Base-by-base conservation (phyloP, 30 jellyfish, hydroid and myxozoan species). In the Pelagia noctiluca region DNA sequence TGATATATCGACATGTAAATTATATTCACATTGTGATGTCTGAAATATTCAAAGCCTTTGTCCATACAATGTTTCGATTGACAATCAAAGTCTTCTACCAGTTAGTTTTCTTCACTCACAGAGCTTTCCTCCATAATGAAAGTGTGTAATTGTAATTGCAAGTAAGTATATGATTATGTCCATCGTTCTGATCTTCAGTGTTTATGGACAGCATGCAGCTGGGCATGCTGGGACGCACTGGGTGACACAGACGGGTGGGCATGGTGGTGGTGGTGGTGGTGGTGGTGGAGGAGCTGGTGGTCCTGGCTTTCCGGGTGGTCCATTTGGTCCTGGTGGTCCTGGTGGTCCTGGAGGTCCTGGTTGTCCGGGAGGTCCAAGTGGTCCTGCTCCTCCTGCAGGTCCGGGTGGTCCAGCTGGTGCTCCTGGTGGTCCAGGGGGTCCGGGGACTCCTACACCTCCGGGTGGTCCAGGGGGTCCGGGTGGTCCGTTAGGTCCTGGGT, bases 181-280 rank as follows among this genome's bases (percentile, higher is more conserved):
- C 24, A 30, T 24, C 18, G n/a, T 70, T 31, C 19, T 8, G 83
- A 2, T 13, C 29, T 62, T 11, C n/a, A 16, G 53, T 64, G 62
- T 85, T 47, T 90, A 80, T 72, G 97, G 87, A 68, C 99, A 94
- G 84, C 99, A 94, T 32, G 87, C 78, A 77, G 89, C 86, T 84
- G 97, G 99, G 85, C 99, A 94, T 24, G 96, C 70, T 78, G 97
- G 97, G 36, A 78, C 72, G 60, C 99, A 94, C 37, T 50, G 80
- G 46, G 93, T 80, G 24, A 53, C 81, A 79, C 99, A 94, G 96
- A 89, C 91, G n/a, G 88, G 83, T 84, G 99, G 99, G 90, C 99
- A 94, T 78, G 97, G 97, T 71, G 99, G 95, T 88, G 99, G 99
- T 85, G 99, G 99, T 78, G 99, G 99, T 67, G 98, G 97, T 67